Evolutionary conservation across 2,888 invertebrate species (phyloP), one percentile per base, ranked within the genome.

Genomic region (Silvanus unidentatus): DNA sequence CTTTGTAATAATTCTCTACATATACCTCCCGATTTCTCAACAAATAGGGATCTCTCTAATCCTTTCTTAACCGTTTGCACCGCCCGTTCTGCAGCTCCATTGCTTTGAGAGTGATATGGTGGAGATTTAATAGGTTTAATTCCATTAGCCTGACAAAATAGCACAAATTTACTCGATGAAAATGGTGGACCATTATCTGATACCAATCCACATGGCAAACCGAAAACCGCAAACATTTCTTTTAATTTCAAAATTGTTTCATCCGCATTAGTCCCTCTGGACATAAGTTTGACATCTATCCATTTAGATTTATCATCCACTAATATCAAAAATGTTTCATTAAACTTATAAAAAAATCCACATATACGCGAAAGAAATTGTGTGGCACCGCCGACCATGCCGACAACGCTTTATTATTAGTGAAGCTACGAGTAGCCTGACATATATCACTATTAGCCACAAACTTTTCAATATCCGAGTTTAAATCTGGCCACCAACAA

Each of bases 111-210:
- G 37, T 58, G 55, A 38, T 50, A 48, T 2, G 57, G 55, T 40
- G 58, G 48, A 4, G 54, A 42, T 47, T 51, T 51, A 5, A 51
- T 32, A 22, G 44, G 43, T 43, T 50, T 58, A 12, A 56, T 57
- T 14, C 57, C 54, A 45, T 59, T 57, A 16, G 47, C 39, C 42
- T 50, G 47, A 44, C 53, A 57, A 45, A 59, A 59, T 13, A 13
- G 14, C 16, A 39, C 39, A 49, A 55, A 54, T 39, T 49, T 43
- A 13, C 12, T 12, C 6, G 53, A 53, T 39, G 41, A 57, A 38
- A 52, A 58, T 5, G 53, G 55, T 22, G 53, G 54, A 12, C 57
- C 58, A 43, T 57, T 57, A 29, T 56, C 55, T 1, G 52, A 47
- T 2, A 57, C 54, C 14, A 56, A 14, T 42, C 49, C 54, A 15